Evolutionary conservation across 2,113 vertebrate genomes (phyloP).

Genomic region (Ophiodon elongatus): DNA sequence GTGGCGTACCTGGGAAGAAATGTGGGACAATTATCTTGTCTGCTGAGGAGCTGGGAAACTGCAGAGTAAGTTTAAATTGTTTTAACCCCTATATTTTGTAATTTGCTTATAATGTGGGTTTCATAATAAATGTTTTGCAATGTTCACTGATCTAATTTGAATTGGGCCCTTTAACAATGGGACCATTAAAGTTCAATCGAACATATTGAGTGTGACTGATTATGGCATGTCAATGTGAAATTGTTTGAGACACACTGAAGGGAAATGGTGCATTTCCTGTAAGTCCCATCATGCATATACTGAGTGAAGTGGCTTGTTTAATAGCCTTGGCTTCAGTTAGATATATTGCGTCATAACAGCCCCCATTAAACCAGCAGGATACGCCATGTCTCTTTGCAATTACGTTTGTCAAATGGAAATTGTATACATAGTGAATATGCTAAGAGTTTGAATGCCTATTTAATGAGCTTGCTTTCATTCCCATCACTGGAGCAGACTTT

Average conservation of each 20-base stretch:
- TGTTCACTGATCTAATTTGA: slow-evolving; percentile 21
- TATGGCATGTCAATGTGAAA: slow-evolving; percentile 20
- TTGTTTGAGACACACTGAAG: slow-evolving; percentile 7
- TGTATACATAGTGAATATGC: slow-evolving; percentile 55
- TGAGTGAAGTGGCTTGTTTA: slow-evolving; percentile 49
- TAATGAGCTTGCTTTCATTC: slow-evolving; percentile 61
- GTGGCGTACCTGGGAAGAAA: slow-evolving; percentile 92
- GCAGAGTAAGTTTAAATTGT: slow-evolving; percentile 88
- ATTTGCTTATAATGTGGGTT: neutral
- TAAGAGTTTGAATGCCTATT: slow-evolving; percentile 56
- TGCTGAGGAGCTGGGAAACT: slow-evolving; percentile 94
- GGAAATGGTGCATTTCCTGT: slow-evolving; percentile 25
- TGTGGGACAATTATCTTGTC: slow-evolving; percentile 94
- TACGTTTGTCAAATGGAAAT: slow-evolving; percentile 49
- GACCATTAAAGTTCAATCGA: slow-evolving; percentile 29
- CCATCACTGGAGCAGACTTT: slow-evolving; percentile 56
- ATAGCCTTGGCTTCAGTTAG: slow-evolving; percentile 35
- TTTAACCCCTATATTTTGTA: neutral
- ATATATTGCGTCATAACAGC: slow-evolving; percentile 55
- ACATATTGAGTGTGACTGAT: slow-evolving; percentile 14
- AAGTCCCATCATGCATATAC: slow-evolving; percentile 41
- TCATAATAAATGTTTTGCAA: slow-evolving; percentile 21
- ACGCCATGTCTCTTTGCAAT: slow-evolving; percentile 36
- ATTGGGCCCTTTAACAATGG: slow-evolving; percentile 12
- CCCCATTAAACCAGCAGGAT: slow-evolving; percentile 50